phyloP scores from a whole-genome alignment of 2,888 invertebrate genomes.

The Drosophila hamatofila region DNA sequence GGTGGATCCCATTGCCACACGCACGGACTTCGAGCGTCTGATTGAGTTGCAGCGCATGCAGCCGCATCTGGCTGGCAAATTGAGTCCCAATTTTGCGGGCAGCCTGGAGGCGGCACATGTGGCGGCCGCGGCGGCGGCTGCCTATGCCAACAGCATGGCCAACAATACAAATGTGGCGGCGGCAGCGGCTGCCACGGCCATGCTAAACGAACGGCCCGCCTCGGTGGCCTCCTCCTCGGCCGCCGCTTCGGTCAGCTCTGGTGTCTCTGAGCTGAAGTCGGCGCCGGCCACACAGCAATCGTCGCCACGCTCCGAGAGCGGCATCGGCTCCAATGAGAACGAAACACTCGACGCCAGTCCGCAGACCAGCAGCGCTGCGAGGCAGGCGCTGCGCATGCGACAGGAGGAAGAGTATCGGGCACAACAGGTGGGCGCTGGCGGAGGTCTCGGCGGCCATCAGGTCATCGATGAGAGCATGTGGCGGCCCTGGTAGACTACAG shows the following conservation, averaged over 20 bases:
- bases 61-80: slow-evolving; percentile 64
- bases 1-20: slow-evolving; percentile 82
- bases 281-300: slow-evolving; percentile 72
- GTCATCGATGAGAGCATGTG: slow-evolving; percentile 86
- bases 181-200: slow-evolving; percentile 43
- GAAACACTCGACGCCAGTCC: slow-evolving; percentile 64
- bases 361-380: slow-evolving; percentile 69
- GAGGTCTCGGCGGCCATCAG: slow-evolving; percentile 52
- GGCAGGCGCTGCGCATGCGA: slow-evolving; percentile 68
- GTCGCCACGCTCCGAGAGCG: slow-evolving; percentile 68
- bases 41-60: slow-evolving; percentile 83
- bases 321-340: slow-evolving; percentile 70
- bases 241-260: slow-evolving; percentile 73
- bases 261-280: slow-evolving; percentile 71
- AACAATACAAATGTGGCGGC: slow-evolving; percentile 41
- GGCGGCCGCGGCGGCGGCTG: slow-evolving; percentile 76
- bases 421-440: slow-evolving; percentile 45
- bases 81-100: slow-evolving; percentile 68
- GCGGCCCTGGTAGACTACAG: slow-evolving; percentile 86
- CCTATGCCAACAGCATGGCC: slow-evolving; percentile 75
- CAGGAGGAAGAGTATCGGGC: slow-evolving; percentile 73
- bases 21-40: slow-evolving; percentile 84
- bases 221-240: slow-evolving; percentile 66
- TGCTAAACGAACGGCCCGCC: slow-evolving; percentile 66
- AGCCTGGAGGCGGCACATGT: slow-evolving; percentile 77